Base-by-base conservation (phyloP, 2,888 invertebrate species). In the Limnephilus auricula region DNA sequence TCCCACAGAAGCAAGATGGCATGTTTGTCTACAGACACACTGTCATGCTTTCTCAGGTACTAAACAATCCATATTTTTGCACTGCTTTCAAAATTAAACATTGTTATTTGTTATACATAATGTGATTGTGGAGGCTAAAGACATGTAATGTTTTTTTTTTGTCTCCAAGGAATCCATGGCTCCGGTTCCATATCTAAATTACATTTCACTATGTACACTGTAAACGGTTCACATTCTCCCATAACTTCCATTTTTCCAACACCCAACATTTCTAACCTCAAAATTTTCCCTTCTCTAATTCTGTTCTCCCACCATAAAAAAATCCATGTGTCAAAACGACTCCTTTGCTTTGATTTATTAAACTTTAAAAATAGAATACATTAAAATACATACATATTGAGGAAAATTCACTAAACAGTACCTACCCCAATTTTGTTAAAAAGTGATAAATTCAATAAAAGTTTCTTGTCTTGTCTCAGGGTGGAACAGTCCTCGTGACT, bases 401-500 rank as follows among this genome's bases (percentile, higher is more conserved):
- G 0, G 50, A 18, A 18, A 65, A 65, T 25, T 65, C 50, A 65
- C 50, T 65, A 6, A 50, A 50, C 50, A 13, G 50, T 50, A 50
- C 50, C 50, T 18, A 50, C 50, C 15, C 65, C 65, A 18, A 25
- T 65, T 65, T 65, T 6, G 31, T 31, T 4, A 30, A 10, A 80
- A 31, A 80, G 18, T 80, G 32, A 13, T 80, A 32, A 80, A 80
- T 80, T 80, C 1, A 32, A 15, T 80, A 13, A 6, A 32, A 32
- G 3, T 80, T 15, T 31, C 18, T n/a, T n/a, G 30, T 85, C 30
- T 79, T 65, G 84, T 92, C 83, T 94, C 95, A 96, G 94, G 96
- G 96, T 37, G 97, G 97, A 93, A 95, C 95, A 85, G 95, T 96
- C 0, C 95, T 95, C 13, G 96, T 99, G 79, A 96, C 96, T 0